Evolutionary conservation across 30 jellyfish, hydroid and myxozoan genomes (phyloP).

Genomic region (Nemopilema nomurai): DNA sequence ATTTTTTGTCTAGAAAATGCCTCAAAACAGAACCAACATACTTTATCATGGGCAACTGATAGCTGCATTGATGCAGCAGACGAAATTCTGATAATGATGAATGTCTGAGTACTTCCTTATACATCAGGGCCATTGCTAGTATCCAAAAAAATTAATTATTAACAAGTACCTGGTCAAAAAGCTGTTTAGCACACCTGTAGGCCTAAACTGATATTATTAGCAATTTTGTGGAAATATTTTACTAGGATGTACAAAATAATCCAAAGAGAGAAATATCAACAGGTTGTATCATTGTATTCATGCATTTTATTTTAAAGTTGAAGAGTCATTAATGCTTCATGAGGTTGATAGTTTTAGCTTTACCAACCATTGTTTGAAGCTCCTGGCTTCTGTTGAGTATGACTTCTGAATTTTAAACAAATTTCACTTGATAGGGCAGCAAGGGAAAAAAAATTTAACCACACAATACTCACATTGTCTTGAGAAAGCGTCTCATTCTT

Average conservation of each 20-base stretch:
- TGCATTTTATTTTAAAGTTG: not conserved
- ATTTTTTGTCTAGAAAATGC: not conserved
- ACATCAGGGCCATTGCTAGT: no score
- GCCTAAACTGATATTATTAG: not conserved
- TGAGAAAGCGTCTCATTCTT: constrained; percentile 96
- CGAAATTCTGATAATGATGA: not conserved
- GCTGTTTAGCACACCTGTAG: not conserved
- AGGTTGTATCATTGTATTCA: not conserved
- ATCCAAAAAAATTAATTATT: no score
- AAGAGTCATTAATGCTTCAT: not conserved
- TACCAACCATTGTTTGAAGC: no score
- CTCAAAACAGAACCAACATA: no score
- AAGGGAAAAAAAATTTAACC: not conserved
- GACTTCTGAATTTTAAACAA: not conserved
- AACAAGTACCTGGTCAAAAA: not conserved
- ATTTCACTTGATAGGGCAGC: not conserved
- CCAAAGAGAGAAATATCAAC: not conserved
- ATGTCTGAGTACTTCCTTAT: not conserved
- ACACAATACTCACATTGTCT: constrained; percentile 84
- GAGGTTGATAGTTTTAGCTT: not conserved
- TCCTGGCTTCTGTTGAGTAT: no score
- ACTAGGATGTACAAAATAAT: no score
- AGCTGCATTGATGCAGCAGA: no score
- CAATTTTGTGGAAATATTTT: no score
- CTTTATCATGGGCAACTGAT: no score